Conservation (phyloP, 2,113 vertebrate genomes). For the Lota lota region DNA sequence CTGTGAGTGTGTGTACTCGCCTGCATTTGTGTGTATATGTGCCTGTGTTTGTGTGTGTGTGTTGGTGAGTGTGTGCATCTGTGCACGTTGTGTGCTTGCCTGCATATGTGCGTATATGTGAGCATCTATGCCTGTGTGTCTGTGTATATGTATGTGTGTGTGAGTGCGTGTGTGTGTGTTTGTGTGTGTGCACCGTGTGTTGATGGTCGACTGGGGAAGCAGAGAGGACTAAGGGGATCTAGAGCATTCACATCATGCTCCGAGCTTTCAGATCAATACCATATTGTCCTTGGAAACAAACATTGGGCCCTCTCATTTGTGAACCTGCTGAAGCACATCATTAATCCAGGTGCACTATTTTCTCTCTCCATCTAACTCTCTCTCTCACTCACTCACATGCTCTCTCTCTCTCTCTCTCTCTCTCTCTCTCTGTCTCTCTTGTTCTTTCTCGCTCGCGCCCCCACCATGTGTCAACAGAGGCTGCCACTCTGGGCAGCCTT, state of each 20-base stretch:
- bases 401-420: not conserved
- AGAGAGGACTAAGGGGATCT: slow-evolving; percentile 34
- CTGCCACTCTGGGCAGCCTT: slow-evolving; percentile 64
- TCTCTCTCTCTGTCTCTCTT: slow-evolving; percentile 20
- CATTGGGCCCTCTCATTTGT: slow-evolving; percentile 66
- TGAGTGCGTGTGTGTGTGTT: not conserved
- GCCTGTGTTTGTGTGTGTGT: too few species aligned
- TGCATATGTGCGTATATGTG: slow-evolving; percentile 1
- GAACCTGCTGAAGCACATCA: slow-evolving; percentile 74
- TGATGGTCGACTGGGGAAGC: slow-evolving; percentile 1
- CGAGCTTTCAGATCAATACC: slow-evolving; percentile 66
- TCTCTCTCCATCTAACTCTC: not conserved
- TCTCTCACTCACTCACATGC: not conserved
- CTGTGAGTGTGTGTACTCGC: too few species aligned
- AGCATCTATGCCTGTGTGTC: slow-evolving; percentile 3
- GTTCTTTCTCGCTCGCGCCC: slow-evolving; percentile 28
- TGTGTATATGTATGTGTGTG: not conserved
- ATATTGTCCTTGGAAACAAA: slow-evolving; percentile 75
- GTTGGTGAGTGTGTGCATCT: not conserved
- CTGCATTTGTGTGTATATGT: too few species aligned
- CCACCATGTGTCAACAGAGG: slow-evolving; percentile 59
- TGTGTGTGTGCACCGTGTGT: slow-evolving; percentile 2
- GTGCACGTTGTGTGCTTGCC: not conserved
- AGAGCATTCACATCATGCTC: slow-evolving; percentile 56
- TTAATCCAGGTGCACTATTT: slow-evolving; percentile 65